Conservation (phyloP, 2,888 invertebrate species). For the Euzetes globulus region DNA sequence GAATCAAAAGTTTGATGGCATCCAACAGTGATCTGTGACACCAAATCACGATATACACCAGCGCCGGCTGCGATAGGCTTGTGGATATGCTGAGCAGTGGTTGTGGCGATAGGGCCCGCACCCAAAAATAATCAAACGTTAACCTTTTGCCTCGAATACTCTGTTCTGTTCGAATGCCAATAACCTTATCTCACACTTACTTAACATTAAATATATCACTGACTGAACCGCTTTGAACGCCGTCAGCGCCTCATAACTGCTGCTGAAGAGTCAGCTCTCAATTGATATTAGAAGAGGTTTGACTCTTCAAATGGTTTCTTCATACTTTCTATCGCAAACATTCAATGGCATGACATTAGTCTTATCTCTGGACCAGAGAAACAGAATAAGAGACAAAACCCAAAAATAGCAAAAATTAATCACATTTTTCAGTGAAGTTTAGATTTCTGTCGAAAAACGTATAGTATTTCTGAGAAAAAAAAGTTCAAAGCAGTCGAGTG, state of each 20-base stretch:
- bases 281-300: constrained; percentile 18
- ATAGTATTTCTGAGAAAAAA: not conserved
- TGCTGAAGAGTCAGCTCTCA: not conserved
- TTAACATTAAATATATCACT: constrained; percentile 26
- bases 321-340: not conserved
- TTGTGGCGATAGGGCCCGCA: constrained; percentile 1
- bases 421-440: not conserved
- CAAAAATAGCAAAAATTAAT: not conserved
- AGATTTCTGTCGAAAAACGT: not conserved
- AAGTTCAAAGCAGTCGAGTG: constrained; percentile 9
- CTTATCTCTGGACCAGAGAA: not conserved
- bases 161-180: not conserved
- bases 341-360: not conserved
- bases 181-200: constrained; percentile 23
- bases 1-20: constrained; percentile 23
- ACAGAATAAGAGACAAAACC: not conserved
- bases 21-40: constrained; percentile 28
- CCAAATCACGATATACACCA: constrained; percentile 19
- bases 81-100: not conserved
- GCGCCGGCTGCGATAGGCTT: not conserved
- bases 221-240: constrained; percentile 9
- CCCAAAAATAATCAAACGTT: constrained; percentile 30
- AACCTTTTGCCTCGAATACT: not conserved
- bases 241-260: not conserved
- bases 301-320: not conserved